A percentile compares a stretch with the other conserved stretches of the same genome.
Evolutionary conservation across 2,888 invertebrate genomes (phyloP).

Genomic region (Drosophila quinaria): DNA sequence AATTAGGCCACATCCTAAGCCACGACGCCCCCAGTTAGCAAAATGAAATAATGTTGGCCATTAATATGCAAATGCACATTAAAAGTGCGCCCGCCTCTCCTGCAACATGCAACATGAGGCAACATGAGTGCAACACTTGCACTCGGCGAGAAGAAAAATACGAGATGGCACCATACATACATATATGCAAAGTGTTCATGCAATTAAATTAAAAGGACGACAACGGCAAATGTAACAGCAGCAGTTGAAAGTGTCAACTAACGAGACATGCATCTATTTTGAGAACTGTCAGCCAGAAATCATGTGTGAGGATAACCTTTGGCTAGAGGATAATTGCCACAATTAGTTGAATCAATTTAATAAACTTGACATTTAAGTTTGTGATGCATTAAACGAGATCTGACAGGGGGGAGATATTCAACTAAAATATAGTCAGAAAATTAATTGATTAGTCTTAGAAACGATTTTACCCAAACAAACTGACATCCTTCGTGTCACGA

Average conservation of each 20-base stretch:
- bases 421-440: background rate
- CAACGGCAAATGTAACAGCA: constrained; percentile 5
- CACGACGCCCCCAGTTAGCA: constrained; percentile 8
- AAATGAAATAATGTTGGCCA: constrained; percentile 48
- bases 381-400: background rate
- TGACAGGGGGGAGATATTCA: background rate
- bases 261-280: constrained; percentile 14
- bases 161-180: constrained; percentile 4
- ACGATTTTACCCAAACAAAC: background rate
- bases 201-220: constrained; percentile 24
- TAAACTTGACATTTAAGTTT: background rate
- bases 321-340: background rate
- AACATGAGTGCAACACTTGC: no score
- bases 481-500: no score
- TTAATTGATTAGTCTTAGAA: background rate
- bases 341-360: background rate
- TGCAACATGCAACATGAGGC: constrained; percentile 24
- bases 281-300: background rate
- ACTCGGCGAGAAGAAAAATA: constrained; percentile 24
- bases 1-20: constrained; percentile 33
- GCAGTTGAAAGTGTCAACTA: constrained; percentile 13
- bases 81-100: constrained; percentile 4
- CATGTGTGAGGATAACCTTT: background rate
- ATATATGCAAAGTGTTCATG: constrained; percentile 1
- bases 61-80: constrained; percentile 58